A percentile compares a stretch with the other conserved stretches of the same genome.
Evolutionary conservation across 2,113 vertebrate species (phyloP).

Genomic region (Gasterosteus nipponicus): DNA sequence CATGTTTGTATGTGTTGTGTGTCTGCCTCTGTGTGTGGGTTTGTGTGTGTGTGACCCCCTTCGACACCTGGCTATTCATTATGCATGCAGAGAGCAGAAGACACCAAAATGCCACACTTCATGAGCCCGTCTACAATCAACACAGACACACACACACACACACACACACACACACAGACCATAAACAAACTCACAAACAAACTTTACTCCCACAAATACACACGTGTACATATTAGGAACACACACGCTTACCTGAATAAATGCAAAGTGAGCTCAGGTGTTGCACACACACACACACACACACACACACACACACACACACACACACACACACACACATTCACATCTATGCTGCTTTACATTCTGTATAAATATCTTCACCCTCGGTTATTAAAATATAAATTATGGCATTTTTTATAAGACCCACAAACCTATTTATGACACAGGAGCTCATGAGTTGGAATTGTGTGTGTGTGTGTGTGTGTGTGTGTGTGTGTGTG

Average conservation of each 20-base stretch:
- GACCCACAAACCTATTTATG: constrained; percentile 46
- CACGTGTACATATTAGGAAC: constrained; percentile 26
- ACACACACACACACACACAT: constrained; percentile 29
- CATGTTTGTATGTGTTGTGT: constrained; percentile 17
- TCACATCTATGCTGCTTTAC: constrained; percentile 35
- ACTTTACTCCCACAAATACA: constrained; percentile 26
- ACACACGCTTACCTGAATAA: constrained; percentile 2
- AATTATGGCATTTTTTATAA: constrained; percentile 61
- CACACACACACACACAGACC: constrained; percentile 22
- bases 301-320: constrained; percentile 25
- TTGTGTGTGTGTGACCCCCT: constrained; percentile 67
- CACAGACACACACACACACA: constrained; percentile 46
- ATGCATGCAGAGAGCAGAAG: constrained; percentile 82
- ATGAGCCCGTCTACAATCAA: constrained; percentile 71
- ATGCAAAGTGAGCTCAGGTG: neutral
- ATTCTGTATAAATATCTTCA: constrained; percentile 50
- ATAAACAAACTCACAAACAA: constrained; percentile 20
- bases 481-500: constrained; percentile 6
- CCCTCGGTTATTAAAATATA: constrained; percentile 54
- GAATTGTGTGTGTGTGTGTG: constrained; percentile 6
- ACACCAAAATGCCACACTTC: constrained; percentile 85
- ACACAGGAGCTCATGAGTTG: constrained; percentile 19
- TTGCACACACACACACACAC: constrained; percentile 1
- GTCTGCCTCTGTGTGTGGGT: constrained; percentile 17
- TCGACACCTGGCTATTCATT: constrained; percentile 84